Conservation (phyloP, 2,797 vertebrate genomes). For the Buceros bicornis region DNA sequence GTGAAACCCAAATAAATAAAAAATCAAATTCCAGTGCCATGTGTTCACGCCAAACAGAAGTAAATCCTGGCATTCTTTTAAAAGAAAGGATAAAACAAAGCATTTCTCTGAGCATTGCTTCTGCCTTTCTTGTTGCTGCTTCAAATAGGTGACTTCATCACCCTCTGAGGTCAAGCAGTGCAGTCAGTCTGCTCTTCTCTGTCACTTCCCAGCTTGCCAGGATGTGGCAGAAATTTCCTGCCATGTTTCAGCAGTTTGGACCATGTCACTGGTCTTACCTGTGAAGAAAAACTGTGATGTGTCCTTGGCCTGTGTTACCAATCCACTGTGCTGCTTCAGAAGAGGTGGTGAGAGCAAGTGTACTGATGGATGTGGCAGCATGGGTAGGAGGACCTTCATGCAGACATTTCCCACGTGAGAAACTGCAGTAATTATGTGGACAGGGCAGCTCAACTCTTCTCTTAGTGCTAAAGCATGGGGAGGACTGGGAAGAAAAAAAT, state of each 20-base stretch:
- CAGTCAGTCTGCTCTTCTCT: neutral
- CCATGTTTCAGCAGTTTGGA: neutral
- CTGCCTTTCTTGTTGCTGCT: neutral
- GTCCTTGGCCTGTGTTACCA: neutral
- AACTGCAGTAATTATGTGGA: neutral
- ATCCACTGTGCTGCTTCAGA: neutral
- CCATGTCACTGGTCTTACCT: neutral
- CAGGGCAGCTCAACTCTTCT: neutral
- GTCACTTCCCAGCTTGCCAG: neutral
- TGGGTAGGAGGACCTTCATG: neutral
- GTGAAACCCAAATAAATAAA: constrained; percentile 22
- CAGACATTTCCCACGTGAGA: neutral
- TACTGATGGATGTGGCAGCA: accelerated
- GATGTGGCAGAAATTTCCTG: neutral
- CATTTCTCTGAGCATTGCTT: neutral
- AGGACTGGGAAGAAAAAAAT: neutral
- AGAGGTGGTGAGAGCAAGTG: neutral
- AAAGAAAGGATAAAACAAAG: neutral
- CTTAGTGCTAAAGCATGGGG: neutral
- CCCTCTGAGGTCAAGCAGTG: neutral
- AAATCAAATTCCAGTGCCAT: neutral
- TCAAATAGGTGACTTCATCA: neutral
- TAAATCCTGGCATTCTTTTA: neutral
- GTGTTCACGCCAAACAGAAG: neutral
- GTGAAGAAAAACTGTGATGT: neutral